These are phyloP conservation scores for Ophion ventricosus DNA, from an alignment of 2,888 invertebrate species.

Conservation along the genomic window DNA sequence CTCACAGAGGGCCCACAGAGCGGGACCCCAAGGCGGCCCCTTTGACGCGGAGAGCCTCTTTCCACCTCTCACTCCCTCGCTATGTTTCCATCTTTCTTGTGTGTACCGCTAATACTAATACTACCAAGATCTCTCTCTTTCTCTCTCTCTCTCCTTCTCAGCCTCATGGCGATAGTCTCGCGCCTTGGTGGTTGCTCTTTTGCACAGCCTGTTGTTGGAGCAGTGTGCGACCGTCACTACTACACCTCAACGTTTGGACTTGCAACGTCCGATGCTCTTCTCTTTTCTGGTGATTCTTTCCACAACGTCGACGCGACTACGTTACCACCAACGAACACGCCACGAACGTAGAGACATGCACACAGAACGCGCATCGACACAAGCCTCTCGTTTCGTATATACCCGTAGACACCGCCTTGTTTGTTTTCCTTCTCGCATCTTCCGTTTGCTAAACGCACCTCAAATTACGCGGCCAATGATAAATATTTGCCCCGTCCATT, in stretches of 20 bases:
- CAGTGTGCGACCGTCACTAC: conserved; percentile 42
- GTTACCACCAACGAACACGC: conserved; percentile 25
- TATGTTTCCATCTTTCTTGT: conserved; percentile 58
- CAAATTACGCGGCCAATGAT: conserved; percentile 82
- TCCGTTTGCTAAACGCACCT: conserved; percentile 82
- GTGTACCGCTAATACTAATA: conserved; percentile 42
- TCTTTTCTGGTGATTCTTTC: conserved; percentile 22
- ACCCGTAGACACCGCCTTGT: conserved; percentile 74
- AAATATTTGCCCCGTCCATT: conserved; percentile 82
- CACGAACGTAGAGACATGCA: conserved; percentile 6
- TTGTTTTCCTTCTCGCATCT: conserved; percentile 81
- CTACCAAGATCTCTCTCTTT: conserved; percentile 60
- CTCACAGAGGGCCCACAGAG: conserved; percentile 76
- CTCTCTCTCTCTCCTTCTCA: conserved; percentile 52
- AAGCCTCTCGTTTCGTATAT: conserved; percentile 38
- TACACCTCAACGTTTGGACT: conserved; percentile 27
- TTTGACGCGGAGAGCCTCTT: conserved; percentile 76
- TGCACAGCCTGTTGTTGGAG: conserved; percentile 34
- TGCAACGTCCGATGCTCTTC: conserved; percentile 31
- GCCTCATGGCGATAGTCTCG: neutral
- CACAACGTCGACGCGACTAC: conserved; percentile 25
- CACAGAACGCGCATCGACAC: neutral
- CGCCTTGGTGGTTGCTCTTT: conserved; percentile 29
- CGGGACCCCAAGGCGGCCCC: conserved; percentile 75
- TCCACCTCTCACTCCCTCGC: conserved; percentile 65